phyloP scores from a whole-genome alignment of 1,140 invertebrate species.

The Gerris buenoi region DNA sequence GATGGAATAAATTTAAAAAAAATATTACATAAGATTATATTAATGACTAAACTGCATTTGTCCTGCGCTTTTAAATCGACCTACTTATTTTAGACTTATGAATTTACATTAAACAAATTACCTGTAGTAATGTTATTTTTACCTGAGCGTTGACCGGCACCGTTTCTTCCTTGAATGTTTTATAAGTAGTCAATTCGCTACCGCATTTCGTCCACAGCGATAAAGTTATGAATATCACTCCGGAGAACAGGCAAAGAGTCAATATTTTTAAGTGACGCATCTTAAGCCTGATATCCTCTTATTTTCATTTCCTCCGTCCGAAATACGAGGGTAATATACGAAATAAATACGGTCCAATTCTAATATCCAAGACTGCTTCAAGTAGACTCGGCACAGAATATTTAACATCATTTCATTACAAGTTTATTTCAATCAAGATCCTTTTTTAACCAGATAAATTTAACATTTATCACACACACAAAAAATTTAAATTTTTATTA shows the following conservation, averaged over 20 bases:
- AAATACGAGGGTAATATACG: not conserved
- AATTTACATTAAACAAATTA: not conserved
- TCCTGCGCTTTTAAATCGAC: no score
- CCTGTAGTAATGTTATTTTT: no score
- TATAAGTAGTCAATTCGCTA: conserved; percentile 21
- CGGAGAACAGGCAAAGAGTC: conserved; percentile 32
- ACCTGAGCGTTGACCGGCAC: conserved; percentile 25
- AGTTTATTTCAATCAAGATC: no score
- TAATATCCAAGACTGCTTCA: not conserved
- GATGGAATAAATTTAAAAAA: not conserved
- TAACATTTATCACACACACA: no score
- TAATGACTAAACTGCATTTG: not conserved
- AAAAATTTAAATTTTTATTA: no score
- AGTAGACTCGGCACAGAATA: not conserved
- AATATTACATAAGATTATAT: not conserved
- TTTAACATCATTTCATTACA: not conserved
- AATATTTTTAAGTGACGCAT: conserved; percentile 34
- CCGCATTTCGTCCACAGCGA: conserved; percentile 40
- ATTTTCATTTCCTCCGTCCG: not conserved
- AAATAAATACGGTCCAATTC: not conserved
- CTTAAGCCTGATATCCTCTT: conserved; percentile 33
- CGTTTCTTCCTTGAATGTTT: conserved; percentile 18
- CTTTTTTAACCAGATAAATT: no score
- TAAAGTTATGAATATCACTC: conserved; percentile 34
- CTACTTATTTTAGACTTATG: no score